Evolutionary conservation across 2,113 vertebrate genomes (phyloP), one percentile per base, ranked within the genome.

Genomic region (Nyctereutes procyonoides): DNA sequence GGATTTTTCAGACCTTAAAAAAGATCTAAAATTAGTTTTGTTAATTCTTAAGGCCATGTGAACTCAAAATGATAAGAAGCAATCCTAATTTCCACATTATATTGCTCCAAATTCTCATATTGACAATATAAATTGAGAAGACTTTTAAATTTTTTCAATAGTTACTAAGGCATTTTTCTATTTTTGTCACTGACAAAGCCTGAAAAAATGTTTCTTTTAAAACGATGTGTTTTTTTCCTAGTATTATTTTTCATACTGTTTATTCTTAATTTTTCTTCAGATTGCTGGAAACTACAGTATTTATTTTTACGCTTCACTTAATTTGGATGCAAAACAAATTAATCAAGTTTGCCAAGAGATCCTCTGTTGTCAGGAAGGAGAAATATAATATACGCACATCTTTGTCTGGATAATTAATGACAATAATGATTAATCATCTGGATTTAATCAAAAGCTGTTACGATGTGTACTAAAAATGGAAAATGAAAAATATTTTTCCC

Each of bases 401-500:
- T 98, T 96, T 98, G 28, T 92, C 32, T 65, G 81, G 88, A 97
- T 95, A 97, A 93, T 93, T 98, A 91, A 90, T 97, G 74, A 83
- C 98, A 98, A 74, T 82, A 88, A 32, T 92, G 16, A 82, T 62
- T 94, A 84, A 96, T n/a, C 58, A 43, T 58, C 58, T 93, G 73
- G 22, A 88, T 38, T 93, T 97, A 96, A 76, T 38, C 89, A 76
- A 98, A 97, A 85, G 20, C 62, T 93, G 35, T 74, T 76, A 84
- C 1, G 32, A 51, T 62, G 8, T 58, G 32, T 97, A 67, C 3
- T 76, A 56, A 43, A 90, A 94, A 16, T 80, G 51, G 8, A 35
- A 11, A 2, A 92, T 94, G 69, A 65, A 28, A 28, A 62, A 86
- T 63, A 14, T 86, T 95, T 97, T 95, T 28, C 4, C 43, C 53